Evolutionary conservation across 2,113 vertebrate species (phyloP).

Genomic region (Lepisosteus oculatus): DNA sequence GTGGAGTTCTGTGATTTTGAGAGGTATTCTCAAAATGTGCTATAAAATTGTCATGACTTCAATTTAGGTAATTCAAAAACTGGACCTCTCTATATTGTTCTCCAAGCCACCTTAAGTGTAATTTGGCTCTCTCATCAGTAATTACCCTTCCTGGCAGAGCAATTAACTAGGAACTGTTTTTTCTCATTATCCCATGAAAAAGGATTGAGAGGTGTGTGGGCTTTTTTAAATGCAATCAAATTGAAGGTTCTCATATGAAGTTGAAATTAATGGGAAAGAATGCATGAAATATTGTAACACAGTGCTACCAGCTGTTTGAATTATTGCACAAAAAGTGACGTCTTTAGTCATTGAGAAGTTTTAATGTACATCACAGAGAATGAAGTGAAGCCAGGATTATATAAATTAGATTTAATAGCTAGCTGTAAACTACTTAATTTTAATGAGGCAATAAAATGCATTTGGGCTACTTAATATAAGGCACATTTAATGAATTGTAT

Average conservation of each 20-base stretch:
- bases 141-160: neutral
- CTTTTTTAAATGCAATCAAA: neutral
- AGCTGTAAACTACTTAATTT: slow-evolving; percentile 29
- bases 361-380: slow-evolving; percentile 7
- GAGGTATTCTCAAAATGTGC: too few relatives aligned
- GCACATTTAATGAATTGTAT: slow-evolving; percentile 14
- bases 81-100: too few relatives aligned
- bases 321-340: neutral
- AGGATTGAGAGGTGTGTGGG: neutral
- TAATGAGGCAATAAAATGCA: slow-evolving; percentile 23
- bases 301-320: neutral
- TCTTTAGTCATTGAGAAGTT: neutral
- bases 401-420: slow-evolving; percentile 28
- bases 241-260: too few relatives aligned
- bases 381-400: slow-evolving; percentile 10
- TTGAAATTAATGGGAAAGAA: too few relatives aligned
- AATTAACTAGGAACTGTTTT: neutral
- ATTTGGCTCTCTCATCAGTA: neutral
- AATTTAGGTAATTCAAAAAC: too few relatives aligned
- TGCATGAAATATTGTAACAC: slow-evolving; percentile 1
- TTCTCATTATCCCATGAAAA: neutral
- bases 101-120: neutral
- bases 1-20: too few relatives aligned
- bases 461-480: slow-evolving; percentile 17
- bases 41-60: too few relatives aligned